Conservation (phyloP, 2,113 vertebrate species). For the Petaurus breviceps region DNA sequence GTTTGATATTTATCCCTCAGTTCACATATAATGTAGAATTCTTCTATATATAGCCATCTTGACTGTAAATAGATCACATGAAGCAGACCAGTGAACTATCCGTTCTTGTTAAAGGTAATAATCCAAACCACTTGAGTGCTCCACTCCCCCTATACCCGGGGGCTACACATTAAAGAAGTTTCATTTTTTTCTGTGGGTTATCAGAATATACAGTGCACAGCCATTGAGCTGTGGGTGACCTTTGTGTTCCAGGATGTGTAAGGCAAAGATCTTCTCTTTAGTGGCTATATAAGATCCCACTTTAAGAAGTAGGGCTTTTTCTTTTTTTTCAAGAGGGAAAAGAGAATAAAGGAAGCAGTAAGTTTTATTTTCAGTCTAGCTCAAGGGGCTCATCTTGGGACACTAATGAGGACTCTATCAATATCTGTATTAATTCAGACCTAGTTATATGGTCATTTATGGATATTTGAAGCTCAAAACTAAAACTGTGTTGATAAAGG, state of each 20-base stretch:
- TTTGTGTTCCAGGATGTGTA: constrained; percentile 34
- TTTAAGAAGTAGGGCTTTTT: constrained; percentile 22
- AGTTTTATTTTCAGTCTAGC: not conserved
- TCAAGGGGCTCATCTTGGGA: not conserved
- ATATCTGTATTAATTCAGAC: not conserved
- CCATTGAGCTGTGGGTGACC: constrained; percentile 5
- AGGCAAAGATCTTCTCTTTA: not conserved
- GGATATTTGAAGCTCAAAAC: not conserved
- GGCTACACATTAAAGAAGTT: constrained; percentile 44
- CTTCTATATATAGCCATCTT: constrained; percentile 66
- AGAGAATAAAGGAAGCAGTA: not conserved
- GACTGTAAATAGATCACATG: constrained; percentile 57
- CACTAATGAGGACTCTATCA: not conserved
- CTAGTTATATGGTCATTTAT: not conserved
- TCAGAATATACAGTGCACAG: constrained; percentile 31
- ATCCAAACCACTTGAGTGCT: constrained; percentile 43
- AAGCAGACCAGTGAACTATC: constrained; percentile 40
- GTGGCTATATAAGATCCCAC: not conserved
- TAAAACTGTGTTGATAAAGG: not conserved
- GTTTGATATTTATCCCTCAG: constrained; percentile 56
- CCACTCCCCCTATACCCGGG: not conserved
- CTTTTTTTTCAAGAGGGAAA: not conserved
- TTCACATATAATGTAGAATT: constrained; percentile 55
- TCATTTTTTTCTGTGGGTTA: constrained; percentile 54
- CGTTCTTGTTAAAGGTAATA: constrained; percentile 54